These are phyloP conservation scores for Megalops cyprinoides DNA, from an alignment of 2,797 vertebrate species.

Conservation along the genomic window DNA sequence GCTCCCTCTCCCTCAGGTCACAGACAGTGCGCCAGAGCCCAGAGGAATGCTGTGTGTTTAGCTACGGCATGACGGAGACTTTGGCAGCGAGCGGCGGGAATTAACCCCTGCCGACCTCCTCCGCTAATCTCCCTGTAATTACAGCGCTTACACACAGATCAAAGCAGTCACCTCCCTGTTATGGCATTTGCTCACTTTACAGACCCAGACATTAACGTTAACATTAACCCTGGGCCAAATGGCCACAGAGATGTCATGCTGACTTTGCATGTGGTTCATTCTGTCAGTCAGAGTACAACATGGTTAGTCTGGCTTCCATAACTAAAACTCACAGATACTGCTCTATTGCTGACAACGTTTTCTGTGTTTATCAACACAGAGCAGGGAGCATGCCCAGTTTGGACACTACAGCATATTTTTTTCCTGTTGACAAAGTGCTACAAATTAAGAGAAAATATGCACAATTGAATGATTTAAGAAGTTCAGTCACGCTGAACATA, in stretches of 20 bases:
- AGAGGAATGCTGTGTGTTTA: background rate
- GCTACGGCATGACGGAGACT: background rate
- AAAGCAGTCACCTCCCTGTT: conserved; percentile 33
- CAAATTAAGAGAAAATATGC: no score
- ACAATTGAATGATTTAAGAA: background rate
- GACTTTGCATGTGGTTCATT: no score
- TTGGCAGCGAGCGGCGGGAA: background rate
- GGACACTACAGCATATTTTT: no score
- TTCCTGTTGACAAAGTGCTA: no score
- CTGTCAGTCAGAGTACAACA: no score
- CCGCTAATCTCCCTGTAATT: conserved; percentile 34
- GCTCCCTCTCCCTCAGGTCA: no score
- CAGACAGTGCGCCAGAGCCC: background rate
- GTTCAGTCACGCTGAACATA: background rate
- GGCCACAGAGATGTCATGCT: no score
- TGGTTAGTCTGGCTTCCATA: no score
- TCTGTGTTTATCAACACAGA: background rate
- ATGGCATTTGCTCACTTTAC: background rate
- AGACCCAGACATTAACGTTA: background rate
- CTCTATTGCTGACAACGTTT: background rate
- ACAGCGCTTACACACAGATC: conserved; percentile 33
- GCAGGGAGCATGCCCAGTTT: no score
- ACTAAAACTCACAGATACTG: background rate
- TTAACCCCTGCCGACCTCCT: conserved; percentile 4
- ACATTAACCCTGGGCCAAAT: background rate